A percentile compares a stretch with the other conserved stretches of the same genome.
Conservation (phyloP, 2,888 invertebrate species). For the Pseudolycoriella hygida region DNA sequence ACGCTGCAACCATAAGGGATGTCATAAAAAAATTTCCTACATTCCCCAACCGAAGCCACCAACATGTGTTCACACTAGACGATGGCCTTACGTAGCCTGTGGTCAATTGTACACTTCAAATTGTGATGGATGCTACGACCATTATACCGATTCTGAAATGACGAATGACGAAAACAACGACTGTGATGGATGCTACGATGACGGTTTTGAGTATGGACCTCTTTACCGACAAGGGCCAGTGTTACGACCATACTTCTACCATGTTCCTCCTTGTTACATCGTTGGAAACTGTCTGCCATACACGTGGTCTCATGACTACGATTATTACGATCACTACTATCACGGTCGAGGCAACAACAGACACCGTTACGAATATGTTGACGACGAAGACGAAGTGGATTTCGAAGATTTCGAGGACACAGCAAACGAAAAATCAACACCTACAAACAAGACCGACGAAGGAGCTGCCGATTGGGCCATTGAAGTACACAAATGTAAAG, state of each 20-base stretch:
- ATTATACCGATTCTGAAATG: constrained; percentile 9
- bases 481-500: constrained; percentile 9
- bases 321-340: constrained; percentile 5
- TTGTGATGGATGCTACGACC: constrained; percentile 12
- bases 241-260: constrained; percentile 9
- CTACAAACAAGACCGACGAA: constrained; percentile 1
- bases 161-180: constrained; percentile 1
- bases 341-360: too few species aligned
- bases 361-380: not conserved
- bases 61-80: constrained; percentile 8
- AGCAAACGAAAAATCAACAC: constrained; percentile 3
- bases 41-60: constrained; percentile 11
- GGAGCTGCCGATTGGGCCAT: constrained; percentile 9
- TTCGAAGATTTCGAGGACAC: not conserved
- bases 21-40: constrained; percentile 8
- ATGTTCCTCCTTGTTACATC: constrained; percentile 11
- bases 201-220: constrained; percentile 10
- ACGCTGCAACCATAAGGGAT: constrained; percentile 6
- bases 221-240: constrained; percentile 11
- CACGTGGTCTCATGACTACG: not conserved
- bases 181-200: constrained; percentile 11
- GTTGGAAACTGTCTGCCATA: constrained; percentile 8
- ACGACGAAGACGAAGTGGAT: not conserved
- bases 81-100: constrained; percentile 12
- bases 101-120: constrained; percentile 7